These are phyloP conservation scores for Aphelenchoides fujianensis DNA, from an alignment of 1,140 invertebrate genomes.

Conservation along the genomic window DNA sequence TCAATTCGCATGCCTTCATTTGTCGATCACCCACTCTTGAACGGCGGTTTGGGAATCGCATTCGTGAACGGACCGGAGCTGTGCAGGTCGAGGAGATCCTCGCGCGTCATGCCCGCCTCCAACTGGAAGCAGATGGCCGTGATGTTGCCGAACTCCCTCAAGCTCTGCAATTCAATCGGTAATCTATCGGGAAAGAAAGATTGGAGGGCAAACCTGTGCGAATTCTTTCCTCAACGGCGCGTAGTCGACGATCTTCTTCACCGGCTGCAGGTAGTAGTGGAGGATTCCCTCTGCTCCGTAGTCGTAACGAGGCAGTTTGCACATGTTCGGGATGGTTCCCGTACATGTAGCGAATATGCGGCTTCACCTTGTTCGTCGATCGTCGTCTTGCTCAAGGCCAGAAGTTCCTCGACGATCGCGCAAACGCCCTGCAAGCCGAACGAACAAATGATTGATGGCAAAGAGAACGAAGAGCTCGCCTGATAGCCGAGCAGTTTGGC, in stretches of 20 bases:
- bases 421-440: constrained; percentile 74
- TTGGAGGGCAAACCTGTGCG: constrained; percentile 82
- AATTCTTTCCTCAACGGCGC: constrained; percentile 92
- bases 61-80: constrained; percentile 99
- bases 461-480: too few species aligned
- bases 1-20: too few species aligned
- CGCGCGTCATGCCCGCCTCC: constrained; percentile 86
- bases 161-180: too few species aligned
- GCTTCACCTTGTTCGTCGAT: constrained; percentile 53
- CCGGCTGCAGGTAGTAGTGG: constrained; percentile 90
- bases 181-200: too few species aligned
- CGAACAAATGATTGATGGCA: too few species aligned
- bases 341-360: constrained; percentile 87
- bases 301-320: constrained; percentile 91
- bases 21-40: constrained; percentile 69
- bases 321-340: constrained; percentile 91
- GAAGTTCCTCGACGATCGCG: constrained; percentile 91
- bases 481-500: constrained; percentile 92
- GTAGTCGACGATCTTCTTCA: constrained; percentile 94
- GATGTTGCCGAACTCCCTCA: constrained; percentile 75
- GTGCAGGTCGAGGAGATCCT: constrained; percentile 87
- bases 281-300: constrained; percentile 92
- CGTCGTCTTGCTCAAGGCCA: constrained; percentile 86
- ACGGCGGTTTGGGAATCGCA: constrained; percentile 84
- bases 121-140: constrained; percentile 91